A percentile compares a stretch with the other conserved stretches of the same genome.
Evolutionary conservation across 1,140 invertebrate genomes (phyloP).

Genomic region (Drosophila nebulosa): DNA sequence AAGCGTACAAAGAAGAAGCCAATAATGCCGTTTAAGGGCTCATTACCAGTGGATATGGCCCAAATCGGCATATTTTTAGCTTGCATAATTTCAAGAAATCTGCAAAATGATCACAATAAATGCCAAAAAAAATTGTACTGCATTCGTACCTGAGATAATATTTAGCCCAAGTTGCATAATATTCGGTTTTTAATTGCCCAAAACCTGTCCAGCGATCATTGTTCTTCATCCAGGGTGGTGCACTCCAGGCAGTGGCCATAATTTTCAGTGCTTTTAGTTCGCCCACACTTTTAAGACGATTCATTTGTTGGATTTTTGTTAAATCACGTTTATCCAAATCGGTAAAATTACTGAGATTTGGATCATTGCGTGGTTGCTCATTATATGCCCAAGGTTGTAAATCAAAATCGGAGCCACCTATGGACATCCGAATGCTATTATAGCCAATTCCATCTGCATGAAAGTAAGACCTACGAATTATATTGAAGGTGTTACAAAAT

Average conservation of each 20-base stretch:
- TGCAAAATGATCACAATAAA: conserved; percentile 24
- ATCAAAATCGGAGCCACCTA: conserved; percentile 91
- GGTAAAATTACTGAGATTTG: conserved; percentile 85
- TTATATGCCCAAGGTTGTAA: conserved; percentile 83
- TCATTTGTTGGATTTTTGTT: conserved; percentile 60
- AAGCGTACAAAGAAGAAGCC: conserved; percentile 85
- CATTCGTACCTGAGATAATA: conserved; percentile 87
- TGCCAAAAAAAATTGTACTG: neutral
- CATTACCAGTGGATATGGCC: conserved; percentile 86
- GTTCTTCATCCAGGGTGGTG: conserved; percentile 97
- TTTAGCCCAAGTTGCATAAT: conserved; percentile 90
- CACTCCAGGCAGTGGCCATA: conserved; percentile 90
- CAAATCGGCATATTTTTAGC: conserved; percentile 83
- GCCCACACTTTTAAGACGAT: conserved; percentile 53
- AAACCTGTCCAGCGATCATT: conserved; percentile 84
- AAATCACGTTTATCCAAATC: conserved; percentile 61
- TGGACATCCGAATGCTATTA: conserved; percentile 88
- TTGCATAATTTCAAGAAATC: conserved; percentile 77
- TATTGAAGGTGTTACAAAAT: neutral
- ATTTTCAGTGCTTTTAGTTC: conserved; percentile 80
- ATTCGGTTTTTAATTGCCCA: conserved; percentile 85
- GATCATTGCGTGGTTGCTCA: conserved; percentile 83
- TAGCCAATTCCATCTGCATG: conserved; percentile 87
- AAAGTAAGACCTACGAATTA: conserved; percentile 82
- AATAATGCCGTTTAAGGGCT: conserved; percentile 84